These are phyloP conservation scores for Cloeon dipterum DNA, from an alignment of 2,888 invertebrate genomes.

Conservation along the genomic window DNA sequence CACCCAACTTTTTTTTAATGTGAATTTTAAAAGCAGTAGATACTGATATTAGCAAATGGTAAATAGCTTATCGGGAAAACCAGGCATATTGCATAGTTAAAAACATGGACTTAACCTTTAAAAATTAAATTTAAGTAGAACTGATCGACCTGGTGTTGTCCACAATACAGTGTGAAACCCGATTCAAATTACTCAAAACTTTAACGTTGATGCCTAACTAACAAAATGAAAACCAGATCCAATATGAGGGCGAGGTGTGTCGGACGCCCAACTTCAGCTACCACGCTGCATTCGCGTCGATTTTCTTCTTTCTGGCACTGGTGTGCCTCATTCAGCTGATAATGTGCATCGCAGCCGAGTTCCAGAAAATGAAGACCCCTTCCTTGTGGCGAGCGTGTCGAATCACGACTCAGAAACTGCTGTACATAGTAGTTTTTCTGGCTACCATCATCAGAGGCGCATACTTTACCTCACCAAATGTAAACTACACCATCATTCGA, in stretches of 20 bases:
- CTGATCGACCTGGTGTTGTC: no score
- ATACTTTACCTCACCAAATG: conserved; percentile 51
- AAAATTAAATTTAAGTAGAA: no score
- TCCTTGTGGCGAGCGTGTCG: conserved; percentile 60
- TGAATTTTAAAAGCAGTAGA: no score
- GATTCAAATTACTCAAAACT: no score
- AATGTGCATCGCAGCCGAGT: conserved; percentile 61
- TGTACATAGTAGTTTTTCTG: conserved; percentile 68
- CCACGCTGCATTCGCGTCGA: conserved; percentile 30
- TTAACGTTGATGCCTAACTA: no score
- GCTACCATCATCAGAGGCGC: conserved; percentile 69
- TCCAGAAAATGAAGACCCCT: conserved; percentile 61
- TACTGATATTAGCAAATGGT: no score
- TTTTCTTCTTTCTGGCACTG: conserved; percentile 63
- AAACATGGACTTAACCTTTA: no score
- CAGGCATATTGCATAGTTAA: no score
- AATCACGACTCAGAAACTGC: conserved; percentile 71
- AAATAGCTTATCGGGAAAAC: no score
- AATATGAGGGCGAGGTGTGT: conserved; percentile 62
- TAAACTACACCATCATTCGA: no score
- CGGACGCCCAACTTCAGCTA: conserved; percentile 65
- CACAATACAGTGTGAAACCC: no score
- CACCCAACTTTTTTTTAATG: no score
- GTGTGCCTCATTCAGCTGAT: conserved; percentile 66
- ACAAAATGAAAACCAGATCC: conserved; percentile 20